Evolutionary conservation across 1,140 invertebrate genomes (phyloP).

Genomic region (Brachionus calyciflorus): DNA sequence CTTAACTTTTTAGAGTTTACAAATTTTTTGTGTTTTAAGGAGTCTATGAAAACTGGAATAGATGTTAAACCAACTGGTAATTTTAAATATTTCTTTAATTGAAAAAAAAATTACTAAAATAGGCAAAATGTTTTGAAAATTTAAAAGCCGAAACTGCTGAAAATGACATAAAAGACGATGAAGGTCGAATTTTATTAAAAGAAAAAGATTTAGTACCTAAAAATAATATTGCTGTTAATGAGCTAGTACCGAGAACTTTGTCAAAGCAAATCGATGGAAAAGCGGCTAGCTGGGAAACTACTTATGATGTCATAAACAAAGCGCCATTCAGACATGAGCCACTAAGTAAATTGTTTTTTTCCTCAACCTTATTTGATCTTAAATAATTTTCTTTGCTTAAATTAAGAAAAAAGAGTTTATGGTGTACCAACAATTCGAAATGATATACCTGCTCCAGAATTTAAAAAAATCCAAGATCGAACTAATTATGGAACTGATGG

Average conservation of each 20-base stretch:
- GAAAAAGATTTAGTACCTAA: slow-evolving; percentile 15
- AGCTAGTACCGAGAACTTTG: slow-evolving; percentile 10
- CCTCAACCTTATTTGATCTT: too few relatives aligned
- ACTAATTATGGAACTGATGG: slow-evolving; percentile 59
- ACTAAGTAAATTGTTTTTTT: slow-evolving; percentile 2
- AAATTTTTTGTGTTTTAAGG: slow-evolving; percentile 61
- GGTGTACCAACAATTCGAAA: slow-evolving; percentile 58
- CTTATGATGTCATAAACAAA: slow-evolving; percentile 43
- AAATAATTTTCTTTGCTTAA: neutral
- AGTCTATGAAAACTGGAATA: slow-evolving; percentile 57
- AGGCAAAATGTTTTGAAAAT: neutral
- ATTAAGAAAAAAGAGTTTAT: slow-evolving; percentile 52
- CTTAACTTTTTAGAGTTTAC: slow-evolving; percentile 59
- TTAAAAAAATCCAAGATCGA: slow-evolving; percentile 53
- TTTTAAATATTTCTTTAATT: neutral
- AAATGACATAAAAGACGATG: slow-evolving; percentile 26
- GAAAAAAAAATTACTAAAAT: neutral
- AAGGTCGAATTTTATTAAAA: slow-evolving; percentile 25
- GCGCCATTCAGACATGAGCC: slow-evolving; percentile 42
- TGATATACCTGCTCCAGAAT: slow-evolving; percentile 55
- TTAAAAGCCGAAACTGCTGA: neutral
- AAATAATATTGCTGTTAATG: slow-evolving; percentile 4
- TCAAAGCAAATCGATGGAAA: slow-evolving; percentile 10
- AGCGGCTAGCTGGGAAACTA: slow-evolving; percentile 29
- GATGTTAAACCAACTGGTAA: slow-evolving; percentile 47